Percentiles rank a stretch among this genome's conserved stretches.
These are phyloP conservation scores for Nycticryphes semicollaris DNA, from an alignment of 2,113 vertebrate species.

Conservation along the genomic window DNA sequence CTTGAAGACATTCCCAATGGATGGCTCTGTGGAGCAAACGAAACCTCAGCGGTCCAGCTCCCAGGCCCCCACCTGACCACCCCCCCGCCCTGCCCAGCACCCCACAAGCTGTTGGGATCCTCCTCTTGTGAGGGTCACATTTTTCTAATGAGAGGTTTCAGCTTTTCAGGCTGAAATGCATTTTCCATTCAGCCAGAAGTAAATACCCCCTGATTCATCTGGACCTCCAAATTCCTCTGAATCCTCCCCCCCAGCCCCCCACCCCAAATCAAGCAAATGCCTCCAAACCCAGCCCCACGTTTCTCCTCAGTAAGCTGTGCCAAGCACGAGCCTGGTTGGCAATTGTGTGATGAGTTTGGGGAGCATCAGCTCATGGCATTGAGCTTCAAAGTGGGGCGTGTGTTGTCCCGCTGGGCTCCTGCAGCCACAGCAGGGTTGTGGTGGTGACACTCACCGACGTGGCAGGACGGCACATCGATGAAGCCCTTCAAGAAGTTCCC, in stretches of 20 bases:
- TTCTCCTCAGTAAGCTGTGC: neutral
- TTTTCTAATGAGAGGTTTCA: neutral
- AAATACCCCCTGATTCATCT: neutral
- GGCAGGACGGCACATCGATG: conserved; percentile 93
- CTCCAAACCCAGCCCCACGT: accelerated
- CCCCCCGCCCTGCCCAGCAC: neutral
- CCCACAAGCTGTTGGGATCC: neutral
- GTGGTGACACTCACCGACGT: conserved; percentile 85
- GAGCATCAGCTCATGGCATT: neutral
- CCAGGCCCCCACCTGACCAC: neutral
- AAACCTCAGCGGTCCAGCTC: conserved; percentile 40
- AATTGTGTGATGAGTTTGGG: neutral
- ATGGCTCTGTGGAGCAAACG: conserved; percentile 18
- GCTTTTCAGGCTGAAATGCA: neutral
- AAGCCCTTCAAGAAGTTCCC: conserved; percentile 95
- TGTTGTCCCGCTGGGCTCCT: accelerated
- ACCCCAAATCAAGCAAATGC: neutral
- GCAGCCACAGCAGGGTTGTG: accelerated
- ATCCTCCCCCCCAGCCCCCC: neutral
- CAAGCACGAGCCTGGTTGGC: neutral
- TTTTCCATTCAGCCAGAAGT: neutral
- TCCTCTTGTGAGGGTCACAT: neutral
- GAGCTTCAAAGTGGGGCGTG: neutral
- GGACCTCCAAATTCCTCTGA: neutral
- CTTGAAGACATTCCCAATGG: conserved; percentile 32